Evolutionary conservation across 2,888 invertebrate species (phyloP).

Genomic region (Machimus rusticus): DNA sequence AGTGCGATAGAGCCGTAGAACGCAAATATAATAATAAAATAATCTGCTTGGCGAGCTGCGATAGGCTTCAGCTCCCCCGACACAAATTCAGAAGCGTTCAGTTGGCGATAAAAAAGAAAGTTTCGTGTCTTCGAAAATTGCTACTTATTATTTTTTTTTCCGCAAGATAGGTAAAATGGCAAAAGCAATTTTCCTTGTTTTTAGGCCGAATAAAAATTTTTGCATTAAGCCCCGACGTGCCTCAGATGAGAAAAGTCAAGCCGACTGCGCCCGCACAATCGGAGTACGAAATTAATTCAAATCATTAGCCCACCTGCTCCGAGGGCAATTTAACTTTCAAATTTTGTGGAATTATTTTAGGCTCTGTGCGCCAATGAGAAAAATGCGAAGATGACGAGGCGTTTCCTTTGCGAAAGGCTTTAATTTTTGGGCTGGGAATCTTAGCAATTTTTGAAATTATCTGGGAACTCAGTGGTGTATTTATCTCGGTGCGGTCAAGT

Average conservation of each 20-base stretch:
- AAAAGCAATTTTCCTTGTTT: neutral
- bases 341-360: conserved; percentile 33
- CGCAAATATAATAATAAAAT: neutral
- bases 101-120: neutral
- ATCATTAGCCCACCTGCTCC: neutral
- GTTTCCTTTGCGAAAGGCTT: neutral
- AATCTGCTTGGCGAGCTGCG: neutral
- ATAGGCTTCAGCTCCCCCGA: neutral
- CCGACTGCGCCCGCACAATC: neutral
- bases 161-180: neutral
- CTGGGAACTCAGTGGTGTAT: conserved; percentile 24
- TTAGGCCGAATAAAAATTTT: neutral
- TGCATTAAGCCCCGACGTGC: neutral
- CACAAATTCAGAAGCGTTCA: neutral
- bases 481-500: neutral
- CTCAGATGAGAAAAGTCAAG: neutral
- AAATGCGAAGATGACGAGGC: neutral
- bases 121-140: neutral
- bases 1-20: neutral
- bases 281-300: conserved; percentile 14
- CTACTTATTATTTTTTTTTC: neutral
- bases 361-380: neutral
- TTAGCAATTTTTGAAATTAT: conserved; percentile 16
- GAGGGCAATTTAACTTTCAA: conserved; percentile 31
- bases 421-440: neutral